These are phyloP conservation scores for Sarcoramphus papa DNA, from an alignment of 2,797 vertebrate genomes.

Conservation along the genomic window DNA sequence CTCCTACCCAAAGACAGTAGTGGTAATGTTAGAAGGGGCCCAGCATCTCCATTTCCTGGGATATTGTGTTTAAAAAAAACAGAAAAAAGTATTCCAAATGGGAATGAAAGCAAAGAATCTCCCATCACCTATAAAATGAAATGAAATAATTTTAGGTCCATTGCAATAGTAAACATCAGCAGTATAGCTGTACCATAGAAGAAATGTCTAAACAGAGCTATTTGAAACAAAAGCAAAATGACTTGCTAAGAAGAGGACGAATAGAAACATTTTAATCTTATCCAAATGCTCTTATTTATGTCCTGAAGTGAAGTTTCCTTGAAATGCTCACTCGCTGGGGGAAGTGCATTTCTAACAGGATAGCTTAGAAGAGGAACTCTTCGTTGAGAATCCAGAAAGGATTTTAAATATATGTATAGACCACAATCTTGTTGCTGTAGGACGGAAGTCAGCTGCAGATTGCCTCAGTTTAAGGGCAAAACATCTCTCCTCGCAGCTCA, in stretches of 20 bases:
- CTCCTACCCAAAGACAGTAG: background rate
- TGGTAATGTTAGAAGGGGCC: background rate
- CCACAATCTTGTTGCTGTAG: background rate
- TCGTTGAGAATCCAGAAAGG: background rate
- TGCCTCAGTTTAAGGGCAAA: background rate
- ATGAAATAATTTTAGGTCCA: background rate
- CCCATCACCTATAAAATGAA: background rate
- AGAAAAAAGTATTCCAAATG: background rate
- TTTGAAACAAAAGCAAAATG: background rate
- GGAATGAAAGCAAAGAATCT: background rate
- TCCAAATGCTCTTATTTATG: background rate
- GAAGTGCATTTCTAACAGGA: background rate
- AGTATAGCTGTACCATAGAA: background rate
- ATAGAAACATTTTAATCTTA: background rate
- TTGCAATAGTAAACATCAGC: background rate
- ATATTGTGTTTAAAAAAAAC: background rate
- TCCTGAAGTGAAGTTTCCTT: background rate
- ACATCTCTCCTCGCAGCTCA: background rate
- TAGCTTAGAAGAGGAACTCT: background rate
- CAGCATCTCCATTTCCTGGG: background rate
- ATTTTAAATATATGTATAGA: background rate
- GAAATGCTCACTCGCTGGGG: background rate
- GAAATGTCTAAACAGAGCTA: background rate
- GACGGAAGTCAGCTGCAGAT: background rate
- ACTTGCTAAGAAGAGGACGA: background rate